phyloP scores from a whole-genome alignment of 2,888 invertebrate genomes.

The Erebia ligea region DNA sequence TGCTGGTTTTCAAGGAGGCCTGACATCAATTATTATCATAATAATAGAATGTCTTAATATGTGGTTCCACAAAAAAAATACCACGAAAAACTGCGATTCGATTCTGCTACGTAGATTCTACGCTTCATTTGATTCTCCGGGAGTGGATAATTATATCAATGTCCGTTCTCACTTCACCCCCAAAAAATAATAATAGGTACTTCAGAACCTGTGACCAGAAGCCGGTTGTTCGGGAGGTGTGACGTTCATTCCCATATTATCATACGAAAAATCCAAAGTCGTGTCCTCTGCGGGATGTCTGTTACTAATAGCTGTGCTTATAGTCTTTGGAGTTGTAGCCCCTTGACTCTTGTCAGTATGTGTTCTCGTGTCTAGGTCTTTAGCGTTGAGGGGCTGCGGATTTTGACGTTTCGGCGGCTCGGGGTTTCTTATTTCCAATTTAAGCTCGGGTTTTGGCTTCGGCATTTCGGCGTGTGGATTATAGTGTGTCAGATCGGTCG shows the following conservation, averaged over 20 bases:
- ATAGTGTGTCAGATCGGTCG: constrained; percentile 71
- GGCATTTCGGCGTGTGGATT: constrained; percentile 77
- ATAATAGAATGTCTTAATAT: too few relatives aligned
- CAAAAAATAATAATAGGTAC: constrained; percentile 41
- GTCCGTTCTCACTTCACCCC: constrained; percentile 10
- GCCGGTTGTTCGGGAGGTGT: constrained; percentile 81
- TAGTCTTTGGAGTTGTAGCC: constrained; percentile 85
- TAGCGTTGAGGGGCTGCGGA: constrained; percentile 65
- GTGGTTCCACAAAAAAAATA: background rate
- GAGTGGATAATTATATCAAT: background rate
- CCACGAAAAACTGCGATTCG: too few relatives aligned
- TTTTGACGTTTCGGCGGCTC: constrained; percentile 65
- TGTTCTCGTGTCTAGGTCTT: constrained; percentile 68
- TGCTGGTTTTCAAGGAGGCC: too few relatives aligned
- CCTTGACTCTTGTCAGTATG: constrained; percentile 81
- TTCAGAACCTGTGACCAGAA: constrained; percentile 69
- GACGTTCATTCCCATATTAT: constrained; percentile 89
- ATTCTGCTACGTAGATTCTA: background rate
- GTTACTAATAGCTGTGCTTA: constrained; percentile 87
- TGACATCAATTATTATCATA: too few relatives aligned
- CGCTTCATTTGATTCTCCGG: background rate
- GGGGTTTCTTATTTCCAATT: constrained; percentile 71
- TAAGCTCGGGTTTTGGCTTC: constrained; percentile 70
- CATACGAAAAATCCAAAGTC: constrained; percentile 90
- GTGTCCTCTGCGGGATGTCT: constrained; percentile 90